These are phyloP conservation scores for Hippocampus mohnikei DNA, from an alignment of 2,113 vertebrate species.

Conservation along the genomic window DNA sequence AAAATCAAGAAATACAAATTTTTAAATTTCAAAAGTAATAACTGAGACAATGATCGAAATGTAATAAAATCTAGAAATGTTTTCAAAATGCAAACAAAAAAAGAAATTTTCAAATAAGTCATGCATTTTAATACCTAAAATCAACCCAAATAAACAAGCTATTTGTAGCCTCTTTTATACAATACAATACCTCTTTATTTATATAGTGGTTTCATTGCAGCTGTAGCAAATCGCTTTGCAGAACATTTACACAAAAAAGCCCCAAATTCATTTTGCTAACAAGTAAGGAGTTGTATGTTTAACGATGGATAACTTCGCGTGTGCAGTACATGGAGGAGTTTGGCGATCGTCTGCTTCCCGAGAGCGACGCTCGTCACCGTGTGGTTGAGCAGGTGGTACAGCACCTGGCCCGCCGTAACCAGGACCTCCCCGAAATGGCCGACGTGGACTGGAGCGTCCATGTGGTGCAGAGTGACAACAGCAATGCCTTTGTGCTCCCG, in stretches of 20 bases:
- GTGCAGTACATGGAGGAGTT: constrained; percentile 83
- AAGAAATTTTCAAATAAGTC: too few relatives aligned
- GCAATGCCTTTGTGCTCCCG: constrained; percentile 89
- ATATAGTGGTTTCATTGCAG: too few relatives aligned
- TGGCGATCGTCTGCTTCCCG: constrained; percentile 74
- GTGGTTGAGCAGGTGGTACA: constrained; percentile 76
- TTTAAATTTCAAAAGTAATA: too few relatives aligned
- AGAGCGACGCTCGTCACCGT: constrained; percentile 76
- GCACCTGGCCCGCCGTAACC: constrained; percentile 82
- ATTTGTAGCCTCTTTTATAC: neutral
- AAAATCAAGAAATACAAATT: too few relatives aligned
- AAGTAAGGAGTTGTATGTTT: too few relatives aligned
- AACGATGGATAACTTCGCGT: neutral
- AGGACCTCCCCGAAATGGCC: constrained; percentile 81
- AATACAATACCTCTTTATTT: neutral
- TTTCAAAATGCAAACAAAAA: too few relatives aligned
- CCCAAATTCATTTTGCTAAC: too few relatives aligned
- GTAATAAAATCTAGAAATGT: too few relatives aligned
- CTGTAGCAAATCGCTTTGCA: too few relatives aligned
- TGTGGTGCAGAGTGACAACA: constrained; percentile 76
- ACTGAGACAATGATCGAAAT: too few relatives aligned
- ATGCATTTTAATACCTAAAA: too few relatives aligned
- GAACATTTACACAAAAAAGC: too few relatives aligned
- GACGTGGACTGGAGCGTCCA: constrained; percentile 81
- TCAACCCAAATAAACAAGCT: neutral